A percentile compares a stretch with the other conserved stretches of the same genome.
These are phyloP conservation scores for Cantharis lateralis DNA, from an alignment of 2,888 invertebrate genomes.

Conservation along the genomic window DNA sequence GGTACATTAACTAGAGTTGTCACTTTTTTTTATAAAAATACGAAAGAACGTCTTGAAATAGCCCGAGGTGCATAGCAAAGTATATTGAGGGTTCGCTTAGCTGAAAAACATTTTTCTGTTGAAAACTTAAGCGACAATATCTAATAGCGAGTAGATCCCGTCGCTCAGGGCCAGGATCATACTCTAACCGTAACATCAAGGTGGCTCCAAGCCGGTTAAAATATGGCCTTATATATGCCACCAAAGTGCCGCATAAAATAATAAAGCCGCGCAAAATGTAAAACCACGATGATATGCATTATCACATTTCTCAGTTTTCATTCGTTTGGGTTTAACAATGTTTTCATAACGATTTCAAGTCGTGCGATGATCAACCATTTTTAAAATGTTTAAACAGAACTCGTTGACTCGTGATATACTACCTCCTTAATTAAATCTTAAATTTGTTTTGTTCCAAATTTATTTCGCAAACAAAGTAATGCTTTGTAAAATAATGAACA, in stretches of 20 bases:
- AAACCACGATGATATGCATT: conserved; percentile 32
- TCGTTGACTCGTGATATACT: conserved; percentile 10
- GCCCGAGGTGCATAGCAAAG: conserved; percentile 42
- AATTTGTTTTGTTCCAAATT: conserved; percentile 16
- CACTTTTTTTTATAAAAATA: conserved; percentile 37
- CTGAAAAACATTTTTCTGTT: conserved; percentile 48
- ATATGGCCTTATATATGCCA: conserved; percentile 47
- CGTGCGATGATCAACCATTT: conserved; percentile 8
- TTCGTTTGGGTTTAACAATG: conserved; percentile 18
- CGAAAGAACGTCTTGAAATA: conserved; percentile 41
- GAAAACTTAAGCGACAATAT: conserved; percentile 48
- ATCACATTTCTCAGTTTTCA: conserved; percentile 29
- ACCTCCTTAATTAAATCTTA: conserved; percentile 11
- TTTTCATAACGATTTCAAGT: conserved; percentile 13
- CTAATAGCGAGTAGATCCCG: conserved; percentile 43
- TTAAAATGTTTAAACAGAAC: conserved; percentile 1
- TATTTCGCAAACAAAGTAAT: background rate
- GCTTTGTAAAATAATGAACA: background rate
- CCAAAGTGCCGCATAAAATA: conserved; percentile 46
- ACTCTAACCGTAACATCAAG: conserved; percentile 44
- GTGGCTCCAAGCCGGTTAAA: conserved; percentile 46
- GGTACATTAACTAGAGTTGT: conserved; percentile 13
- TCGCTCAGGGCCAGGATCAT: conserved; percentile 41
- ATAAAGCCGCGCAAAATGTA: conserved; percentile 43
- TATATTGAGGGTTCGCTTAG: conserved; percentile 44